Evolutionary conservation across 2,113 vertebrate genomes (phyloP), one percentile per base, ranked within the genome.

Genomic region (Ceyx cyanopectus): DNA sequence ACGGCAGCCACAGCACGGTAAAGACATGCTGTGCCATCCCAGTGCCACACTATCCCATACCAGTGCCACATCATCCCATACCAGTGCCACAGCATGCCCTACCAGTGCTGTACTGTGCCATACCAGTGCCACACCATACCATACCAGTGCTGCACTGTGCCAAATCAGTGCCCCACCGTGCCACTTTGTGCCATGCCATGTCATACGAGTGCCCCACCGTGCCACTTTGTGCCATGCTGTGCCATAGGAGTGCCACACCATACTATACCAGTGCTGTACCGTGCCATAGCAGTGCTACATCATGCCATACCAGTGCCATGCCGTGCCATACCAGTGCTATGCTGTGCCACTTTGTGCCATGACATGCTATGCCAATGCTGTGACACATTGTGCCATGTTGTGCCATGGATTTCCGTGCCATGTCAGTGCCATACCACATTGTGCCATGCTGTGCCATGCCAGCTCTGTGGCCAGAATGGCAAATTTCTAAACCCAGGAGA

Each of bases 1-100:
- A 97, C 48, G 81, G 97, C 30, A 97, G 96, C 66, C 98, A 97
- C 92, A 98, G 97, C 88, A 93, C 93, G 81, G 99, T 99, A 97
- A 98, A 98, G 37, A 37, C 37, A 37, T 37, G 98, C 83, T 34
- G 32, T 3, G 8, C 3, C 37, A 2, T 4, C 14, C 30, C 30
- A 37, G 0, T 8, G 6, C 19, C 3, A 1, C 22, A 14, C 45
- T 26, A 6, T 45, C 50, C 60, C 15, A 4, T 4, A 7, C 21
- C 2, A 45, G 3, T 30, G 8, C 26, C 4, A 1, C 46, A 54
- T 50, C 30, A 6, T 45, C 50, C 60, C 15, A 4, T 4, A 7
- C 21, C 2, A 45, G 3, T 30, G 8, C 26, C 4, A 1, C 46
- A 8, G 34, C 34, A 3, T 18, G 40, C 24, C 9, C 2, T 51